A percentile compares a stretch with the other conserved stretches of the same genome.
These are phyloP conservation scores for Tetramorium simillimum DNA, from an alignment of 1,140 invertebrate genomes.

Conservation along the genomic window DNA sequence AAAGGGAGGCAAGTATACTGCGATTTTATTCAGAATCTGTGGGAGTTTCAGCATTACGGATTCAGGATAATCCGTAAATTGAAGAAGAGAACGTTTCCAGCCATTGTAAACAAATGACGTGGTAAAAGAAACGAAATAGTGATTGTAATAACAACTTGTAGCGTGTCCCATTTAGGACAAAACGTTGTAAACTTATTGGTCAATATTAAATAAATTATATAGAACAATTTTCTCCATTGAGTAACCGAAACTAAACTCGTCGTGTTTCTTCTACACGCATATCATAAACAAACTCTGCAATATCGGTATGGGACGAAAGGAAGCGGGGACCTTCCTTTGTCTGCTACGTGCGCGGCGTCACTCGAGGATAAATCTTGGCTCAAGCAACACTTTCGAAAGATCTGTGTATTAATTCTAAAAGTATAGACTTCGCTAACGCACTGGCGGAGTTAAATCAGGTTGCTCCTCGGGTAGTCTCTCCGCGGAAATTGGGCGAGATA, in stretches of 20 bases:
- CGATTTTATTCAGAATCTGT: background rate
- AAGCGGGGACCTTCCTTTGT: background rate
- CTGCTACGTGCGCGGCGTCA: background rate
- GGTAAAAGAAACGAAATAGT: background rate
- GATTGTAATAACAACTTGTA: background rate
- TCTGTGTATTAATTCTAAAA: background rate
- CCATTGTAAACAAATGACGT: background rate
- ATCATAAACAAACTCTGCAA: background rate
- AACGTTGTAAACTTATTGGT: background rate
- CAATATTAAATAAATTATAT: background rate
- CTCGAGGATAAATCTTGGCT: constrained; percentile 5
- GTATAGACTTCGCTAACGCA: background rate
- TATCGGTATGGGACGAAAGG: background rate
- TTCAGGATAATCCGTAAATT: background rate
- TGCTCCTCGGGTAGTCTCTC: background rate
- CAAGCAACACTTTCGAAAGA: constrained; percentile 13
- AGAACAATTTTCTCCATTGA: background rate
- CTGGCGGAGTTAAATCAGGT: background rate
- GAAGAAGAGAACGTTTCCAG: background rate
- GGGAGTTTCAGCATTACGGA: background rate
- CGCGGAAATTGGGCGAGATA: background rate
- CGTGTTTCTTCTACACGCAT: background rate
- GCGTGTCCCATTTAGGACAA: background rate
- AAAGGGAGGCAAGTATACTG: background rate
- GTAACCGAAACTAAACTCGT: background rate